These are phyloP conservation scores for Hypercompe scribonia DNA, from an alignment of 2,888 invertebrate species.

Conservation along the genomic window DNA sequence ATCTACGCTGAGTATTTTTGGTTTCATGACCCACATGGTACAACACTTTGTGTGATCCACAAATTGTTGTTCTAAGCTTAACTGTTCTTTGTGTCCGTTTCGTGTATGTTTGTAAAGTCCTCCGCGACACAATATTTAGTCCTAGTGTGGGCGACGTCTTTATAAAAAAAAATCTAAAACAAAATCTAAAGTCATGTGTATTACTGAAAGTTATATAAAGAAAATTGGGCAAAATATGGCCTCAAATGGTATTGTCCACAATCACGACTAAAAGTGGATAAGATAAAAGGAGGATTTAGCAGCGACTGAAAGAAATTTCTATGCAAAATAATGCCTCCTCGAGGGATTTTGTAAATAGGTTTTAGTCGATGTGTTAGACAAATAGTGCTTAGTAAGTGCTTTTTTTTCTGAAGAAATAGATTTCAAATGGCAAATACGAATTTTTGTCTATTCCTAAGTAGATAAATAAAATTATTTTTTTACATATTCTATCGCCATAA, in stretches of 20 bases:
- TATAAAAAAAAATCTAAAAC: no score
- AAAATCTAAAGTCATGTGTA: background rate
- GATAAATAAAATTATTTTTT: background rate
- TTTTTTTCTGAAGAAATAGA: constrained; percentile 10
- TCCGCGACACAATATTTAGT: no score
- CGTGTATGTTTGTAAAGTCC: no score
- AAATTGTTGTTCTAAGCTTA: no score
- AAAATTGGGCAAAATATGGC: constrained; percentile 27
- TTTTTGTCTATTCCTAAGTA: background rate
- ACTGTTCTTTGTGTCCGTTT: no score
- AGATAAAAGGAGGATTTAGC: constrained; percentile 44
- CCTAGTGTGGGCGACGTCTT: no score
- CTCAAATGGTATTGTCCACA: constrained; percentile 36
- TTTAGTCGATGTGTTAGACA: constrained; percentile 41
- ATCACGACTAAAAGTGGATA: constrained; percentile 48
- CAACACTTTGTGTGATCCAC: no score
- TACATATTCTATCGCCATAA: no score
- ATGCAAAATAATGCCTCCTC: constrained; percentile 51
- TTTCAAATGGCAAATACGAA: background rate
- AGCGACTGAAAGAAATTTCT: constrained; percentile 49
- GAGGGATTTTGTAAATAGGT: constrained; percentile 48
- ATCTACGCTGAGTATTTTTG: no score
- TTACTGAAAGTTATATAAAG: constrained; percentile 13
- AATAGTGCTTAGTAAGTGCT: constrained; percentile 27
- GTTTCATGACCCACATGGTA: no score